Conservation (phyloP, 2,797 vertebrate species). For the Neostethus bicornis region DNA sequence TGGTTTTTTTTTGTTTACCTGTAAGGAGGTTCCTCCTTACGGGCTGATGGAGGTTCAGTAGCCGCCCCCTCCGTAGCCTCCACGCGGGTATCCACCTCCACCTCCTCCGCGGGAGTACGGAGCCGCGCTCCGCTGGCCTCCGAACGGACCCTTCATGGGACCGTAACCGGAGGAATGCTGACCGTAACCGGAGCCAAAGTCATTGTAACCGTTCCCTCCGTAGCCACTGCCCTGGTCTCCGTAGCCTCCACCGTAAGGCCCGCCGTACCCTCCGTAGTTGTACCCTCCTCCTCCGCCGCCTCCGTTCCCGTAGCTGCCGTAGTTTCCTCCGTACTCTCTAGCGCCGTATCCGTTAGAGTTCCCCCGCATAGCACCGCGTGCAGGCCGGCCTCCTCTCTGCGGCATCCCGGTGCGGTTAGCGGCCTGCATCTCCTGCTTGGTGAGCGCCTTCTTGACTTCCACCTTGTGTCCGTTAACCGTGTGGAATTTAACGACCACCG, state of each 20-base stretch:
- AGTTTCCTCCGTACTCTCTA: constrained; percentile 79
- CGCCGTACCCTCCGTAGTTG: constrained; percentile 75
- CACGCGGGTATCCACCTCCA: constrained; percentile 86
- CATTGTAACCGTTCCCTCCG: constrained; percentile 87
- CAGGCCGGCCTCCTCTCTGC: constrained; percentile 79
- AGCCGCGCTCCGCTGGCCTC: constrained; percentile 84
- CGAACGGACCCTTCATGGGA: constrained; percentile 89
- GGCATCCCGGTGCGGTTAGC: constrained; percentile 75
- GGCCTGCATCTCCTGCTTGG: constrained; percentile 94
- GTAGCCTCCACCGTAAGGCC: constrained; percentile 74
- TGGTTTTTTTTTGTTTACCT: constrained; percentile 11
- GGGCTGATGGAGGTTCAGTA: constrained; percentile 84
- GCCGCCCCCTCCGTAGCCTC: constrained; percentile 83
- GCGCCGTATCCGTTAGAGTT: constrained; percentile 86
- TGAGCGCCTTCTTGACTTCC: constrained; percentile 97
- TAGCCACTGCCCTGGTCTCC: constrained; percentile 70
- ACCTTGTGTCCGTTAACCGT: constrained; percentile 94
- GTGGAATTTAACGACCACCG: constrained; percentile 94
- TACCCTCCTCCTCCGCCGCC: constrained; percentile 87
- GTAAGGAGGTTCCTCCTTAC: constrained; percentile 52
- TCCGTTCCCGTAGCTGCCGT: constrained; percentile 84
- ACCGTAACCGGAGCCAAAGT: constrained; percentile 92
- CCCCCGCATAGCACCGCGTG: constrained; percentile 85
- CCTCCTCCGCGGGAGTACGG: constrained; percentile 85
- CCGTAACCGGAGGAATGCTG: constrained; percentile 93